Evolutionary conservation across 1,140 invertebrate genomes (phyloP).

Genomic region (Anadara kagoshimensis): DNA sequence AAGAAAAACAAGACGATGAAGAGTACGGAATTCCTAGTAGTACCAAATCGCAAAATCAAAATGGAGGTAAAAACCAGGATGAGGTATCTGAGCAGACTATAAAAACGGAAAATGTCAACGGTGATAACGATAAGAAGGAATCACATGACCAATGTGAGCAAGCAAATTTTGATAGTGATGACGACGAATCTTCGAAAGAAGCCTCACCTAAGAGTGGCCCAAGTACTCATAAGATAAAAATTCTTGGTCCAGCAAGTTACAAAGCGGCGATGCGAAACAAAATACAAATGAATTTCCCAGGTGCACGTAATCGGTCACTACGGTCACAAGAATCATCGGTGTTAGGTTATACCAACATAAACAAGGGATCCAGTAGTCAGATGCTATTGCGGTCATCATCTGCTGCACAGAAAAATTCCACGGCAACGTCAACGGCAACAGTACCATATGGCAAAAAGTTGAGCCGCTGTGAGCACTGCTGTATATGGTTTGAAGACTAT

Average conservation of each 20-base stretch:
- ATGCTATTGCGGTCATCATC: too few relatives aligned
- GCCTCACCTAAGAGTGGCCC: not conserved
- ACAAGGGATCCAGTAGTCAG: too few relatives aligned
- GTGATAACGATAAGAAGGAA: conserved; percentile 16
- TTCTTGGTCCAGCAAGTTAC: conserved; percentile 37
- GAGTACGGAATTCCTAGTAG: conserved; percentile 23
- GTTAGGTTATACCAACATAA: too few relatives aligned
- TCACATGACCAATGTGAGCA: not conserved
- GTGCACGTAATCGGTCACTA: not conserved
- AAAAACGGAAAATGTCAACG: not conserved
- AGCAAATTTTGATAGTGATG: not conserved
- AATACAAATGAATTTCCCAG: conserved; percentile 18
- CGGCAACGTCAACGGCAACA: not conserved
- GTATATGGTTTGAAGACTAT: conserved; percentile 65
- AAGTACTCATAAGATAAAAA: conserved; percentile 8
- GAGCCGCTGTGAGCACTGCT: conserved; percentile 61
- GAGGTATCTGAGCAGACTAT: conserved; percentile 5
- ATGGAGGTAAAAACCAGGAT: not conserved
- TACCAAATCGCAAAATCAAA: conserved; percentile 8
- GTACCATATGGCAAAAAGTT: conserved; percentile 36
- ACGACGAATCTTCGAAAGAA: not conserved
- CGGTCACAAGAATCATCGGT: not conserved
- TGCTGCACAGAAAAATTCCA: not conserved
- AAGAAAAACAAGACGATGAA: conserved; percentile 8
- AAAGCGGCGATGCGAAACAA: conserved; percentile 36